Conservation (phyloP, 1,140 invertebrate species). For the Drosophila tropicalis region DNA sequence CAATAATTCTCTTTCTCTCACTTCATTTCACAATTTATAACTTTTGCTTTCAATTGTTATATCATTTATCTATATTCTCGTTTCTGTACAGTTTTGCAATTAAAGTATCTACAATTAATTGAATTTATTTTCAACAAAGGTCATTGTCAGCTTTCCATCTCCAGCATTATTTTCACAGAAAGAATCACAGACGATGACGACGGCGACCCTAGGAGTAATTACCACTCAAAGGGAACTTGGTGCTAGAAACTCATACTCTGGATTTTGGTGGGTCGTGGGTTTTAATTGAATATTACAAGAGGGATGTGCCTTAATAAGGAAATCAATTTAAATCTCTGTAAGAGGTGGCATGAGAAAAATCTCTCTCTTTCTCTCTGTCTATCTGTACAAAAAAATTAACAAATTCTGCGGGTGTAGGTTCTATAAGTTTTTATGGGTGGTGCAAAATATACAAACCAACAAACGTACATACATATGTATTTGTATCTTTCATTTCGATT, state of each 20-base stretch:
- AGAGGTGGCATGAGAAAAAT: slow-evolving; percentile 66
- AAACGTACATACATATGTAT: background rate
- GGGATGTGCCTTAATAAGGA: slow-evolving; percentile 82
- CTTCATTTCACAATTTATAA: too few species aligned
- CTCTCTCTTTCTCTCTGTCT: slow-evolving; percentile 5
- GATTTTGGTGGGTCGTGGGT: slow-evolving; percentile 55
- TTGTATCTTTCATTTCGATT: background rate
- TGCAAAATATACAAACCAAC: slow-evolving; percentile 37
- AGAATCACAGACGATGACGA: slow-evolving; percentile 37
- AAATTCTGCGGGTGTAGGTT: slow-evolving; percentile 79
- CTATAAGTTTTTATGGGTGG: slow-evolving; percentile 21
- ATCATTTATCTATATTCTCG: background rate
- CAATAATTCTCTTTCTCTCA: too few species aligned
- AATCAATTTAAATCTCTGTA: slow-evolving; percentile 82
- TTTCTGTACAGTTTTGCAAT: slow-evolving; percentile 26
- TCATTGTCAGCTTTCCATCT: slow-evolving; percentile 60
- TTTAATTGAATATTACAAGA: slow-evolving; percentile 82
- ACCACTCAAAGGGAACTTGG: slow-evolving; percentile 66
- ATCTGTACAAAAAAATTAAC: slow-evolving; percentile 43
- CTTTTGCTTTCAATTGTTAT: too few species aligned
- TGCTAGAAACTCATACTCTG: slow-evolving; percentile 20
- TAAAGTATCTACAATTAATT: slow-evolving; percentile 60
- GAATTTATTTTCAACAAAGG: slow-evolving; percentile 61
- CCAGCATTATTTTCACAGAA: slow-evolving; percentile 59
- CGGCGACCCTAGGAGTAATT: slow-evolving; percentile 53